These are phyloP conservation scores for Sarcophilus harrisii DNA, from an alignment of 2,797 vertebrate genomes.

Conservation along the genomic window DNA sequence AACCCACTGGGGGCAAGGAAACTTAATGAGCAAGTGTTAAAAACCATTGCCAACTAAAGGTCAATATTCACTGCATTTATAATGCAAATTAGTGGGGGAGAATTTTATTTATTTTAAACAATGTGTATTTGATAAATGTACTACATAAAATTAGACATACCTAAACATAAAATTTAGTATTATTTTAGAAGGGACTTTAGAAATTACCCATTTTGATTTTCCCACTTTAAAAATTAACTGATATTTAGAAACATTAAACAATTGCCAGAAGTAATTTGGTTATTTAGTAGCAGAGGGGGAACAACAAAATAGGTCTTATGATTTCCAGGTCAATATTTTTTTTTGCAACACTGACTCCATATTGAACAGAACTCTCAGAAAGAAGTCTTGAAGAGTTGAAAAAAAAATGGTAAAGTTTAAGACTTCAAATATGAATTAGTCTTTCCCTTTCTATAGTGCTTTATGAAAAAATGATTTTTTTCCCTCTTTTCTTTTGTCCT, in stretches of 20 bases:
- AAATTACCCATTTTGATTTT: not conserved
- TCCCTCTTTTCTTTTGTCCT: not conserved
- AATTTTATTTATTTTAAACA: conserved; percentile 28
- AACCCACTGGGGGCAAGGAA: conserved; percentile 9
- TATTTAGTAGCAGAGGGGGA: not conserved
- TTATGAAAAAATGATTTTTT: not conserved
- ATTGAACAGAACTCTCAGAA: not conserved
- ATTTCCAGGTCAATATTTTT: not conserved
- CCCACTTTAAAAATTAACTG: not conserved
- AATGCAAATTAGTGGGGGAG: conserved; percentile 21
- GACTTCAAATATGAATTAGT: not conserved
- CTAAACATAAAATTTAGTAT: not conserved
- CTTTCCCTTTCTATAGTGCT: not conserved
- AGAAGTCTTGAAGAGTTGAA: not conserved
- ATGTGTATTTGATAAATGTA: not conserved
- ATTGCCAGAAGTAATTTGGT: not conserved
- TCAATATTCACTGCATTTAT: not conserved
- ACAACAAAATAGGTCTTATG: not conserved
- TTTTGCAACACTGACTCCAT: not conserved
- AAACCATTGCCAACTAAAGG: conserved; percentile 20
- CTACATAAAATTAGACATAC: not conserved
- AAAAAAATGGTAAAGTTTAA: not conserved
- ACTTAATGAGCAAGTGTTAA: not conserved
- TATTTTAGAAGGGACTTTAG: not conserved
- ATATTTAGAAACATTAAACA: not conserved